Conservation (phyloP, 1,140 invertebrate genomes). For the Drosophila persimilis region DNA sequence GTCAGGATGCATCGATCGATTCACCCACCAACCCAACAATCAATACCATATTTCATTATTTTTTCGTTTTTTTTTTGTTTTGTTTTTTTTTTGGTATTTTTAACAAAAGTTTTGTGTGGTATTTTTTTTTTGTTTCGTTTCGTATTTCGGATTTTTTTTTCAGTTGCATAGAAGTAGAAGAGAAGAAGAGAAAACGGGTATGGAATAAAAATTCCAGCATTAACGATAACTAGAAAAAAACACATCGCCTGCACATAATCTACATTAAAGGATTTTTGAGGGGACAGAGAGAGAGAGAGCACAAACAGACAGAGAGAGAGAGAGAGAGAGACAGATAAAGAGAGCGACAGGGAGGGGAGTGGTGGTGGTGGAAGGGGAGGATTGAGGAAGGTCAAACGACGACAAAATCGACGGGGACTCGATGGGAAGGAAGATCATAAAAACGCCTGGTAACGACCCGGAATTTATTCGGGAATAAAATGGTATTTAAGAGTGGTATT, state of each 20-base stretch:
- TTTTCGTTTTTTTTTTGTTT: constrained; percentile 11
- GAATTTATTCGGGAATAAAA: too few species aligned
- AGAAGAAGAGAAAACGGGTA: constrained; percentile 77
- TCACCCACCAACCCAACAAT: constrained; percentile 3
- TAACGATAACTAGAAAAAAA: constrained; percentile 64
- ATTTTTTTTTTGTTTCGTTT: constrained; percentile 23
- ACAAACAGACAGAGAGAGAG: constrained; percentile 10
- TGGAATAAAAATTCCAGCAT: constrained; percentile 81
- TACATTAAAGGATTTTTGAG: constrained; percentile 34
- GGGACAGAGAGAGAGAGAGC: neutral
- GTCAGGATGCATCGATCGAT: neutral
- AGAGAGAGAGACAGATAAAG: constrained; percentile 1
- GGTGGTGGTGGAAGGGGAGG: neutral
- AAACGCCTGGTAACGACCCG: too few species aligned
- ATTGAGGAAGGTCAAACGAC: too few species aligned
- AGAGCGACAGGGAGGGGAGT: neutral
- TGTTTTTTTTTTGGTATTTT: constrained; percentile 10
- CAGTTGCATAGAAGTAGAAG: constrained; percentile 75
- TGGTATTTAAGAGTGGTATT: too few species aligned
- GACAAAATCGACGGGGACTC: too few species aligned
- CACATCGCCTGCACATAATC: constrained; percentile 37
- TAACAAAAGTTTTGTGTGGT: constrained; percentile 7
- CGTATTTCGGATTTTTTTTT: constrained; percentile 25
- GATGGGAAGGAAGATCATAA: too few species aligned
- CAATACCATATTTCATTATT: constrained; percentile 21